phyloP scores from a whole-genome alignment of 2,113 vertebrate genomes.

The Psilopsiagon aurifrons region DNA sequence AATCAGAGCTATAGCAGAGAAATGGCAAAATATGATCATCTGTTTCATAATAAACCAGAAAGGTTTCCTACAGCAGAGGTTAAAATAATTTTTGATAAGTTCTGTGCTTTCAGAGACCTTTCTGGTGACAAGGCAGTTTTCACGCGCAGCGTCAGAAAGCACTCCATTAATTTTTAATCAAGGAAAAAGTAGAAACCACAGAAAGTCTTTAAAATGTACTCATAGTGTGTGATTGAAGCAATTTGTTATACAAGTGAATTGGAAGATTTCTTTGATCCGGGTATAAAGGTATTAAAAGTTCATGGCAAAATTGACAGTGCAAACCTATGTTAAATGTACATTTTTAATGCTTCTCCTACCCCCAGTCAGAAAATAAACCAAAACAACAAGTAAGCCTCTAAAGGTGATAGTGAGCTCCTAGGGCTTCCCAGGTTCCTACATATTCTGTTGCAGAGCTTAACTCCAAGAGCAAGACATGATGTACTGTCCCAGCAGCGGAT shows the following conservation, averaged over 20 bases:
- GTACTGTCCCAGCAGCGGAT: background rate
- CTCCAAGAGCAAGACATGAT: background rate
- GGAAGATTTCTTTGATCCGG: background rate
- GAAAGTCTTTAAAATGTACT: background rate
- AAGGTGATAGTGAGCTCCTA: background rate
- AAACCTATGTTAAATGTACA: background rate
- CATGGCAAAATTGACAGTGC: background rate
- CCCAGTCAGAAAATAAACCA: background rate
- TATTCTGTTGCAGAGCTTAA: background rate
- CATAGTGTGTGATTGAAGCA: rapidly evolving
- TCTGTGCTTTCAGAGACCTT: background rate
- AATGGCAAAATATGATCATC: background rate
- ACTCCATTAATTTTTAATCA: slow-evolving; percentile 27
- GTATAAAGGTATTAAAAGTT: background rate
- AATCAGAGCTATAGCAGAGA: background rate
- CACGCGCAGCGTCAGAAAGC: background rate
- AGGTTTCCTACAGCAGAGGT: background rate
- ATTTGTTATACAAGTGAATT: background rate
- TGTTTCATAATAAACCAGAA: background rate
- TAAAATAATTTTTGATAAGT: background rate
- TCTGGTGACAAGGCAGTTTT: background rate
- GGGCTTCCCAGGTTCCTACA: background rate
- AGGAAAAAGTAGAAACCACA: background rate
- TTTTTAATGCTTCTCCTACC: background rate
- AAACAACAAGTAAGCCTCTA: rapidly evolving